These are phyloP conservation scores for Papilio helenus DNA, from an alignment of 1,140 invertebrate genomes.

Conservation along the genomic window DNA sequence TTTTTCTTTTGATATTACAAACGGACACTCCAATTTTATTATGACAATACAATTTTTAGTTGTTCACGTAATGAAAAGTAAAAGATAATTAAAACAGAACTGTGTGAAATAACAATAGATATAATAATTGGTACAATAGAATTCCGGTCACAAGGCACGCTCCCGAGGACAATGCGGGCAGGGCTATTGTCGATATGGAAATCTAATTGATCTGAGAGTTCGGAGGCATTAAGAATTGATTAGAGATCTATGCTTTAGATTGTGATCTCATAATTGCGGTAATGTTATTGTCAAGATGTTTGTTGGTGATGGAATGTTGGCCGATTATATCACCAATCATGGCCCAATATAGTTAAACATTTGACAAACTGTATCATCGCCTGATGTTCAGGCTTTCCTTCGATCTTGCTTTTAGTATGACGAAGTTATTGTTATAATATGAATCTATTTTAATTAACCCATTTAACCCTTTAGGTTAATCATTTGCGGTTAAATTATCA, in stretches of 20 bases:
- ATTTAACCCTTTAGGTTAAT: too few species aligned
- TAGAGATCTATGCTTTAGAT: not conserved
- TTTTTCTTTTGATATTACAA: too few species aligned
- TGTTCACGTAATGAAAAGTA: too few species aligned
- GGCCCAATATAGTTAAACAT: not conserved
- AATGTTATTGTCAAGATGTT: not conserved
- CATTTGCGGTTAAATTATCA: not conserved
- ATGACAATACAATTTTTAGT: too few species aligned
- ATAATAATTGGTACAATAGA: constrained; percentile 56
- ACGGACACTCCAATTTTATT: too few species aligned
- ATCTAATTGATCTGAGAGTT: constrained; percentile 47
- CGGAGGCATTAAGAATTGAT: constrained; percentile 25
- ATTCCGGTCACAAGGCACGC: constrained; percentile 40
- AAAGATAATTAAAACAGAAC: not conserved
- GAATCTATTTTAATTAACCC: too few species aligned
- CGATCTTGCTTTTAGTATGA: too few species aligned
- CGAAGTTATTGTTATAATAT: too few species aligned
- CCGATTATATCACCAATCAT: not conserved
- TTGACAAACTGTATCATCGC: not conserved
- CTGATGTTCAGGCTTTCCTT: too few species aligned
- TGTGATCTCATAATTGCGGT: constrained; percentile 5
- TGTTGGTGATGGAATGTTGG: not conserved
- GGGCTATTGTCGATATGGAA: constrained; percentile 52
- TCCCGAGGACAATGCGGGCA: constrained; percentile 47
- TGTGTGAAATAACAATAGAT: constrained; percentile 54